Conservation (phyloP, 2,888 invertebrate genomes). For the Hemaris fuciformis region DNA sequence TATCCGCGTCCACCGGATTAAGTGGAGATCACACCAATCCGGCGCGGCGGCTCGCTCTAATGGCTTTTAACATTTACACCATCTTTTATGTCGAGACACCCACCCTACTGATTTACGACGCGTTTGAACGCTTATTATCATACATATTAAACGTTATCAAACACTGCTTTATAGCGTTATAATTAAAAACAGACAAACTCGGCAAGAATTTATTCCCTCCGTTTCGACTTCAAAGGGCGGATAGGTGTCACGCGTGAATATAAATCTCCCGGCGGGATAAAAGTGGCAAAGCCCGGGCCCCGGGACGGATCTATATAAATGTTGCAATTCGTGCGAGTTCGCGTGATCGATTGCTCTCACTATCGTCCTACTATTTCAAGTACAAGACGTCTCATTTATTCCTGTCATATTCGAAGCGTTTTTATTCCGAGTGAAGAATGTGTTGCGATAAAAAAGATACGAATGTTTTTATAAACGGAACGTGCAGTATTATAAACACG, state of each 20-base stretch:
- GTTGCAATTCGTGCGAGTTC: conserved; percentile 66
- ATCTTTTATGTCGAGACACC: conserved; percentile 34
- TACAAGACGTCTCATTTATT: conserved; percentile 69
- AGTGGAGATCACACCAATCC: conserved; percentile 65
- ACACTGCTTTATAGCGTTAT: conserved; percentile 63
- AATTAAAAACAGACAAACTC: conserved; percentile 70
- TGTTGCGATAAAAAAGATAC: conserved; percentile 42
- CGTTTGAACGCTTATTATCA: conserved; percentile 26
- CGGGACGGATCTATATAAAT: conserved; percentile 67
- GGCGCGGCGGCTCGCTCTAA: conserved; percentile 55
- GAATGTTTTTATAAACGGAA: conserved; percentile 44
- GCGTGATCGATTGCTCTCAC: conserved; percentile 67
- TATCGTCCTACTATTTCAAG: conserved; percentile 67
- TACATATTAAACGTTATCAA: conserved; percentile 41
- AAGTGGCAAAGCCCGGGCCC: conserved; percentile 58
- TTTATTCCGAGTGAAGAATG: conserved; percentile 48
- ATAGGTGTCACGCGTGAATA: conserved; percentile 69
- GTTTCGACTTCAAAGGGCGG: conserved; percentile 75
- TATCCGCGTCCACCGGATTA: conserved; percentile 75
- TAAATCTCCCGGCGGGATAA: conserved; percentile 70
- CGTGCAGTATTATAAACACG: conserved; percentile 43
- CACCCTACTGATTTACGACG: conserved; percentile 30
- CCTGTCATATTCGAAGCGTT: conserved; percentile 64
- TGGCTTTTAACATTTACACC: conserved; percentile 58
- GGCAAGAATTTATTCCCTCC: conserved; percentile 68